Conservation (phyloP, 2,113 vertebrate genomes). For the Myrmecobius fasciatus region DNA sequence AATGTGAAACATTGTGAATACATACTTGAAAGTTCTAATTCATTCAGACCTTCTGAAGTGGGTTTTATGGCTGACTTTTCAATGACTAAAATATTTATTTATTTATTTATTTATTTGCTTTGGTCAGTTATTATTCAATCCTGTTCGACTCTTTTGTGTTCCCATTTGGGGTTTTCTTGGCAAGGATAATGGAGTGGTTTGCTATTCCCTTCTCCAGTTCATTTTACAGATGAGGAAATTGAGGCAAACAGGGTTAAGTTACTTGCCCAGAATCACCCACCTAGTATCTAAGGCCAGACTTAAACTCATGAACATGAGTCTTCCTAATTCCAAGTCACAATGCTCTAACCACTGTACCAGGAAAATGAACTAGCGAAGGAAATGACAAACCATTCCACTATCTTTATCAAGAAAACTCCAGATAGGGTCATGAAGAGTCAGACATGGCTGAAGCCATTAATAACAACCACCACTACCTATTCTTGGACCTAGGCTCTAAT, state of each 20-base stretch:
- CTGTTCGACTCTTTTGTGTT: neutral
- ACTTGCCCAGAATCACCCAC: too few relatives aligned
- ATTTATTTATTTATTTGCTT: neutral
- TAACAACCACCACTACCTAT: neutral
- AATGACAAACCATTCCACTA: neutral
- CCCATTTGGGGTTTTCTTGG: neutral
- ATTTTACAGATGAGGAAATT: neutral
- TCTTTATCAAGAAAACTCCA: neutral
- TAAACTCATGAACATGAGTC: neutral
- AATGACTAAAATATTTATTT: conserved; percentile 10
- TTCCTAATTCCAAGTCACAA: neutral
- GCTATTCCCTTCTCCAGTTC: neutral
- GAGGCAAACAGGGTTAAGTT: neutral
- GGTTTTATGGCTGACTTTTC: conserved; percentile 42
- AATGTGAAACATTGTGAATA: conserved; percentile 41
- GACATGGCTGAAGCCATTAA: neutral
- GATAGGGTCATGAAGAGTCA: neutral
- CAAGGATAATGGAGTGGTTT: neutral
- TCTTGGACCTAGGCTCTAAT: neutral
- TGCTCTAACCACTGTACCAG: neutral
- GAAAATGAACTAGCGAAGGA: neutral
- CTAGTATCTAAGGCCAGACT: neutral
- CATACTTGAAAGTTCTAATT: neutral
- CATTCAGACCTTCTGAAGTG: conserved; percentile 26
- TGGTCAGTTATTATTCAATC: neutral